Evolutionary conservation across 1,140 invertebrate species (phyloP), one percentile per base, ranked within the genome.

Genomic region (Rhyacophila brunnea): DNA sequence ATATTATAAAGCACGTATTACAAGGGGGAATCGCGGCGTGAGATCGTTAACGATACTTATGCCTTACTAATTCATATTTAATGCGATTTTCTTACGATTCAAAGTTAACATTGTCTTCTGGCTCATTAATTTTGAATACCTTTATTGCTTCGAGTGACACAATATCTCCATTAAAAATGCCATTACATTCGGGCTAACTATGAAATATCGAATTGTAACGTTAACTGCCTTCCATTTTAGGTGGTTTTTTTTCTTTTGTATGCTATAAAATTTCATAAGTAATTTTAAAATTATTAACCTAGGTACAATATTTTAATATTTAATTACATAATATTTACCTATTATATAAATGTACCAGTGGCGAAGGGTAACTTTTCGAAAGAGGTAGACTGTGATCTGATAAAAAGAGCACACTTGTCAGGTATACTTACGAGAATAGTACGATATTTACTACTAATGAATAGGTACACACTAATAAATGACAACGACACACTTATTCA

Each of bases 61-160:
- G 38, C 34, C 40, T 45, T 32, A 38, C 62, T 64, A 60, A 64
- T 64, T 60, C 62, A 60, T 64, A 64, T 64, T 64, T 64, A 60
- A 64, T 64, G 62, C 46, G 57, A 59, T 64, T 64, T 59, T 59
- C 56, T 59, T 59, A 58, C 50, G 54, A 59, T 55, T 59, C 61
- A 23, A 28, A 50, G 38, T 52, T 38, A 58, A 64, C 58, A 60
- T 57, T 64, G 62, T 64, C 62, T 64, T 64, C 54, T 50, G 57
- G 42, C 43, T 59, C 62, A 60, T 64, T 64, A 58, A 64, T 60
- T 64, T 64, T 58, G 58, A 64, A 64, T 64, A 60, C 56, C 57
- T 63, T 63, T 58, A 63, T 63, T 62, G 44, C 55, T 38, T 13
- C 46, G 9, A 32, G 46, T 48, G 34, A 36, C 43, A 56, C 53